Conservation (phyloP, 2,888 invertebrate genomes). For the Epinotia ramella region DNA sequence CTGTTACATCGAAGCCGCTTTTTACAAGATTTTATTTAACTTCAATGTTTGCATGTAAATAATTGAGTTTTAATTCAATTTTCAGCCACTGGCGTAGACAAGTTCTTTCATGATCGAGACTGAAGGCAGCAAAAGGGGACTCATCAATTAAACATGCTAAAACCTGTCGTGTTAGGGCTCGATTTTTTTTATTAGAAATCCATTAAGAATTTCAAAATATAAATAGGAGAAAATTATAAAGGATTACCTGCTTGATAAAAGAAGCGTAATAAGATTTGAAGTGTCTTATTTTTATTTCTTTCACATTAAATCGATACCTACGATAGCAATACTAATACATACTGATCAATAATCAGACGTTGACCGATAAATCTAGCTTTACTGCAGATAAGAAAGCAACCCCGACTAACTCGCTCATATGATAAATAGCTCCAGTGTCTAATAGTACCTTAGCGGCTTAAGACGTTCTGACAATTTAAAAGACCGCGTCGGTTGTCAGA, state of each 20-base stretch:
- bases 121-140: too few relatives aligned
- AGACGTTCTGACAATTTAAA: background rate
- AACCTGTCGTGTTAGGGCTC: too few relatives aligned
- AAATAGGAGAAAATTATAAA: background rate
- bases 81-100: too few relatives aligned
- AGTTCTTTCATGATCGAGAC: too few relatives aligned
- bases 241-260: background rate
- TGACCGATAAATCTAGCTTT: slow-evolving; percentile 61
- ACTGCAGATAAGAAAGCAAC: slow-evolving; percentile 68
- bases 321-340: background rate
- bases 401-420: slow-evolving; percentile 50
- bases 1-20: background rate
- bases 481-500: slow-evolving; percentile 64
- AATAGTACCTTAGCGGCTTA: background rate
- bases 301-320: slow-evolving; percentile 10
- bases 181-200: too few relatives aligned
- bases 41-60: background rate
- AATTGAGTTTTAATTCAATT: too few relatives aligned
- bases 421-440: background rate
- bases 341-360: slow-evolving; percentile 58
- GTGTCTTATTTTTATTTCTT: background rate
- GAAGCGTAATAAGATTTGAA: background rate
- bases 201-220: too few relatives aligned
- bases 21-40: background rate
- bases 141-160: too few relatives aligned